Base-by-base conservation (phyloP, 2,113 vertebrate genomes). In the Pachypanchax playfairii region DNA sequence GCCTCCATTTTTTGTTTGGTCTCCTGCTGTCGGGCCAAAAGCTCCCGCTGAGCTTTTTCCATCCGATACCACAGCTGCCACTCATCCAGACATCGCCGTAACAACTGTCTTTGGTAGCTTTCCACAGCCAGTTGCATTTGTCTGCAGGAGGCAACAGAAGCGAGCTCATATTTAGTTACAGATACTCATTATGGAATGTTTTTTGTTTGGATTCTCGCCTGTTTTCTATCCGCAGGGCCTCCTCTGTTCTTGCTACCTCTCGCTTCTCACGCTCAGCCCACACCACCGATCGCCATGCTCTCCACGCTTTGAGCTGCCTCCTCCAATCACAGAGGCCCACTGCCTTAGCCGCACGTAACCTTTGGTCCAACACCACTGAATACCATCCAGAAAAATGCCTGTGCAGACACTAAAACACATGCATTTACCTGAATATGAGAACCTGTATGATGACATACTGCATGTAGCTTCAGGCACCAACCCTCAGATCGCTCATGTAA, bases 301-400 rank as follows among this genome's bases (percentile, higher is more conserved):
- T 82, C 79, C 98, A 93, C 0, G 87, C 90, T 80, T 89, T 93
- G 77, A 94, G 86, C 20, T 94, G 92, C 64, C 90, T 91, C 80
- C 89, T 98, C 97, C 97, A 98, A 76, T 95, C 88, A 33, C 88
- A 94, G 24, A 98, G 75, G 2, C 92, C 93, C 56, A 70, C 91
- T 41, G 94, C 95, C 90, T 98, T 98, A 15, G 89, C 94, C 89
- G 94, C 83, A 66, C 88, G 86, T 53, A 98, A 86, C 83, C 90
- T 92, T 31, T 60, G 79, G 50, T 95, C 91, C 84, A 98, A 80
- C 73, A 94, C 83, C 43, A 93, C 81, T 50, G 92, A 93, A 77
- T 93, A 92, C 96, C 96, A 99, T 51, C 85, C 88, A 43, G 95
- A 95, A 81, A 98, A 98, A 91, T 96, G 91, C 26, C 17, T 92